Conservation (phyloP, 2,797 vertebrate genomes). For the Spea hammondii region DNA sequence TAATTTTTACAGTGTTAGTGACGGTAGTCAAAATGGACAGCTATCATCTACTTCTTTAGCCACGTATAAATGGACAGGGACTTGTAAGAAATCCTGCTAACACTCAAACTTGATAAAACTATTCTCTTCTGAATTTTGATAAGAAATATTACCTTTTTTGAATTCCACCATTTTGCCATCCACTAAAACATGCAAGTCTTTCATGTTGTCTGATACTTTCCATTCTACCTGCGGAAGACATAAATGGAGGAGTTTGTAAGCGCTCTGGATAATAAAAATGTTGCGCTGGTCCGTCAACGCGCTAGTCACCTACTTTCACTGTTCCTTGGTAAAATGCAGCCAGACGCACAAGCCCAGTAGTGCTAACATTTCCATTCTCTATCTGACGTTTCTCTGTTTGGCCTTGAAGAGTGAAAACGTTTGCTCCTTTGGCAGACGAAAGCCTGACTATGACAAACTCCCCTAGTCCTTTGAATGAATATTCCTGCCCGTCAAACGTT, state of each 20-base stretch:
- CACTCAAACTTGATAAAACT: too few species aligned
- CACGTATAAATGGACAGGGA: background rate
- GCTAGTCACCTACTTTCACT: constrained; percentile 69
- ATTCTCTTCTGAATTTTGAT: background rate
- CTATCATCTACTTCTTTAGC: too few species aligned
- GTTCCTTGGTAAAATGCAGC: constrained; percentile 78
- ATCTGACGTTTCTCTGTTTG: constrained; percentile 63
- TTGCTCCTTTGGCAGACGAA: constrained; percentile 72
- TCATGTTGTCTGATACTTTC: constrained; percentile 61
- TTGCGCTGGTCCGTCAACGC: background rate
- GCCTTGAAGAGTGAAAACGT: constrained; percentile 81
- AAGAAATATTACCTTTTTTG: constrained; percentile 64
- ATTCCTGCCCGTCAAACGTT: constrained; percentile 75
- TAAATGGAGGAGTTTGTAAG: background rate
- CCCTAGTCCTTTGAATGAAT: constrained; percentile 75
- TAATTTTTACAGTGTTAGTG: too few species aligned
- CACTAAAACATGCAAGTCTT: constrained; percentile 70
- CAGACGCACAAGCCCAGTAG: constrained; percentile 71
- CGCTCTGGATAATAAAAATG: background rate
- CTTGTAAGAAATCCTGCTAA: background rate
- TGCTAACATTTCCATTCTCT: constrained; percentile 57
- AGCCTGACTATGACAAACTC: constrained; percentile 77
- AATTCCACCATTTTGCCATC: constrained; percentile 66
- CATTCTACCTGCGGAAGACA: constrained; percentile 72
- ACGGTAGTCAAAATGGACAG: too few species aligned